Percentiles rank a stretch among this genome's conserved stretches.
phyloP scores from a whole-genome alignment of 1,140 invertebrate genomes.

The Manduca sexta region DNA sequence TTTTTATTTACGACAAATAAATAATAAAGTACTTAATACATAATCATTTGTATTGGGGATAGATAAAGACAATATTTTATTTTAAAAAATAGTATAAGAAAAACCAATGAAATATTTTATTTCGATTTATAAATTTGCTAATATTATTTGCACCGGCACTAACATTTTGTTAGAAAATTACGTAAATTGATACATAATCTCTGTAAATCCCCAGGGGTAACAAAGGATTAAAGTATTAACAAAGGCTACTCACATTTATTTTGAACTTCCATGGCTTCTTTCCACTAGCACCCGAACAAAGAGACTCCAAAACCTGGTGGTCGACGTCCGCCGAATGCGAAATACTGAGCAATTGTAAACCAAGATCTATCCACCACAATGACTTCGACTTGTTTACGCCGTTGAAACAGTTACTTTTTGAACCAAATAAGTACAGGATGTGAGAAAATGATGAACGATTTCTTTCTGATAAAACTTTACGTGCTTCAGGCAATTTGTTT shows the following conservation, averaged over 20 bases:
- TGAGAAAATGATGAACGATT: constrained; percentile 37
- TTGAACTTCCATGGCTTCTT: constrained; percentile 54
- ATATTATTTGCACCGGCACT: too few species aligned
- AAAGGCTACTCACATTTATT: constrained; percentile 51
- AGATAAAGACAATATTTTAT: too few species aligned
- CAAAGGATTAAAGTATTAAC: neutral
- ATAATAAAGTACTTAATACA: too few species aligned
- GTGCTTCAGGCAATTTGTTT: constrained; percentile 25
- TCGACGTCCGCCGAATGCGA: constrained; percentile 30
- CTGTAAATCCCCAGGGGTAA: neutral
- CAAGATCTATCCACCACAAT: constrained; percentile 18
- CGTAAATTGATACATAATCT: too few species aligned
- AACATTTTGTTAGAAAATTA: too few species aligned
- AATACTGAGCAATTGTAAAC: constrained; percentile 28
- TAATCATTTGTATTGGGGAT: too few species aligned
- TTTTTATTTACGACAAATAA: too few species aligned
- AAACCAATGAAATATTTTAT: too few species aligned
- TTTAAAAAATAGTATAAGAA: too few species aligned
- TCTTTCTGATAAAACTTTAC: constrained; percentile 27
- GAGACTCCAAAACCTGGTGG: neutral
- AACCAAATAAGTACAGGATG: constrained; percentile 42
- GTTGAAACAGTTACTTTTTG: constrained; percentile 56
- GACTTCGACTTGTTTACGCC: constrained; percentile 37
- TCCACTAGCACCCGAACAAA: neutral
- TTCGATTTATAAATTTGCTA: too few species aligned